Evolutionary conservation across 2,113 vertebrate species (phyloP), one percentile per base, ranked within the genome.

Genomic region (Rhinopomastus cyanomelas): DNA sequence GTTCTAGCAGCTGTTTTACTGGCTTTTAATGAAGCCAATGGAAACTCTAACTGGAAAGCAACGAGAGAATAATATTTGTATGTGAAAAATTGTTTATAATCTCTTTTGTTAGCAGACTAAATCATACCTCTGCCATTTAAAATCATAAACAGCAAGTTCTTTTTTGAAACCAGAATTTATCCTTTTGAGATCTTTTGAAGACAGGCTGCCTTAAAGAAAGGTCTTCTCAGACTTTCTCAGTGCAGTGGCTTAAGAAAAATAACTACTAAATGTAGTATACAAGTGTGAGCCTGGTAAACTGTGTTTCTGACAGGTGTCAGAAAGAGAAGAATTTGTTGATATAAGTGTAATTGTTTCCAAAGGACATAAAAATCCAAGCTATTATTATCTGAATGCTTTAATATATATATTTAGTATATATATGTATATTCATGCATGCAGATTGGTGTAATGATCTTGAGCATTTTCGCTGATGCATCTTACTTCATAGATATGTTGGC

Each of bases 31-130:
- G 67, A 92, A 95, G 51, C 66, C 61, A 37, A 36, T 77, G 66
- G 66, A 96, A 87, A 94, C 49, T 91, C 60, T 90, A 94, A 77
- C 91, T 95, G 88, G 57, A 95, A 93, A 90, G 85, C 74, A 95
- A 79, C 36, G 59, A 69, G 46, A 85, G n/a, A 90, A 79, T 71
- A 85, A 87, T 81, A 85, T 79, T 91, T 71, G 93, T 61, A 65
- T 48, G 62, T 30, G 75, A 92, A 86, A 85, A 37, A 59, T 82
- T n/a, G n/a, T n/a, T n/a, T n/a, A n/a, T n/a, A n/a, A n/a, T n/a
- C n/a, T n/a, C n/a, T n/a, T n/a, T n/a, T n/a, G n/a, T n/a, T 92
- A 94, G 64, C 61, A 89, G 53, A 36, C 42, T 87, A 92, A 95
- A 89, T 89, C 64, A 69, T 89, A 93, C 64, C 79, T 87, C 26